Conservation (phyloP, 2,113 vertebrate genomes). For the Apistogramma diplotaenia region DNA sequence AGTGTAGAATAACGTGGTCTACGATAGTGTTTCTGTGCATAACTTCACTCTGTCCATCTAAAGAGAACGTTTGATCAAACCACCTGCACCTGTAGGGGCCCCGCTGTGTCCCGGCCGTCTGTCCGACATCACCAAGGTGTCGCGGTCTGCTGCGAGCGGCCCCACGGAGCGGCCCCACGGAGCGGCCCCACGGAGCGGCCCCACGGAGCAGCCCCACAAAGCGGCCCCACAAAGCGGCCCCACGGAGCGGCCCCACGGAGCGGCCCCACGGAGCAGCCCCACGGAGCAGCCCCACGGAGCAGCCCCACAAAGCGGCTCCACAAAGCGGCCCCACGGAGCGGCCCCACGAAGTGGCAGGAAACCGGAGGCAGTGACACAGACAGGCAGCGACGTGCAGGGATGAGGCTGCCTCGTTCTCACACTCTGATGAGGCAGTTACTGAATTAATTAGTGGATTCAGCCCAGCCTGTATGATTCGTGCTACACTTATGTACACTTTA, state of each 20-base stretch:
- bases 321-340: too few species aligned
- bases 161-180: too few species aligned
- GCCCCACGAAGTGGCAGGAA: too few species aligned
- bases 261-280: too few species aligned
- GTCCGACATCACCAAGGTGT: not conserved
- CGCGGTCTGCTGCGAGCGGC: not conserved
- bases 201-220: too few species aligned
- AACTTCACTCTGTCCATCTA: not conserved
- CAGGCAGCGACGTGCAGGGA: slow-evolving; percentile 27
- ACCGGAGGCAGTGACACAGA: slow-evolving; percentile 46
- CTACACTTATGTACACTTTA: slow-evolving; percentile 16
- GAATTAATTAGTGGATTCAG: slow-evolving; percentile 39
- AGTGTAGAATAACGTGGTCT: not conserved
- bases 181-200: too few species aligned
- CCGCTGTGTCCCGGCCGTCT: not conserved
- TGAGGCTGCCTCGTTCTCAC: not conserved
- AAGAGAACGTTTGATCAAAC: not conserved
- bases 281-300: too few species aligned
- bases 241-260: too few species aligned
- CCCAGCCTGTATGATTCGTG: slow-evolving; percentile 11
- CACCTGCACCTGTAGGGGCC: not conserved
- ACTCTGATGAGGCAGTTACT: slow-evolving; percentile 37
- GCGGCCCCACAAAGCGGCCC: too few species aligned
- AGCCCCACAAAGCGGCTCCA: too few species aligned
- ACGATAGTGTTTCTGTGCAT: not conserved